Percentiles rank a stretch among this genome's conserved stretches.
Conservation (phyloP, 2,888 invertebrate genomes). For the Eueremaeus valkanovi region DNA sequence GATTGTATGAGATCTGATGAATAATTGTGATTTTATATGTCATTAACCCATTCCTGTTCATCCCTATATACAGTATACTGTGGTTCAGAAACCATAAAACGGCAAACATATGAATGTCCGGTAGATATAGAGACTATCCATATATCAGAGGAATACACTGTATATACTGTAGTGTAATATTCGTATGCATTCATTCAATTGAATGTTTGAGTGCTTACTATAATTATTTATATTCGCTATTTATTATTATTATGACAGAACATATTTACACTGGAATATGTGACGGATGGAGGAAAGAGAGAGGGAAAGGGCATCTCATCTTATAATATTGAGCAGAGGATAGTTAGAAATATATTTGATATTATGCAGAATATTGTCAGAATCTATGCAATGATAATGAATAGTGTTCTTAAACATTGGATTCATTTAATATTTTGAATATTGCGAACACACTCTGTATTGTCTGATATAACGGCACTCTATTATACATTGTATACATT, state of each 20-base stretch:
- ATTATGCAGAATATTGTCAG: not conserved
- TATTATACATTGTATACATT: not conserved
- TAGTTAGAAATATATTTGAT: too few relatives aligned
- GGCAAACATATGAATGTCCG: not conserved
- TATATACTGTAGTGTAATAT: too few relatives aligned
- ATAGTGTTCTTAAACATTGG: not conserved
- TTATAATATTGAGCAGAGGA: too few relatives aligned
- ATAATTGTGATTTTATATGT: too few relatives aligned
- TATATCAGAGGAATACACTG: not conserved
- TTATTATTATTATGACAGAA: conserved; percentile 6
- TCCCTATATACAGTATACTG: too few relatives aligned
- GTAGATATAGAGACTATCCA: too few relatives aligned
- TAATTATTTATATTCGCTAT: conserved; percentile 5
- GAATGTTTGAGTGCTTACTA: not conserved
- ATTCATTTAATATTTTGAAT: not conserved
- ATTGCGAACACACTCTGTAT: too few relatives aligned
- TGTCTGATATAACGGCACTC: not conserved
- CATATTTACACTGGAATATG: not conserved
- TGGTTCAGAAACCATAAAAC: not conserved
- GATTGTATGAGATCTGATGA: too few relatives aligned
- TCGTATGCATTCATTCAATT: not conserved
- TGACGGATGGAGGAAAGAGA: conserved; percentile 18
- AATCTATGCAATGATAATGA: not conserved
- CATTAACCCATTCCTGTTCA: too few relatives aligned
- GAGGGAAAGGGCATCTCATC: not conserved